Percentiles rank a stretch among this genome's conserved stretches.
phyloP scores from a whole-genome alignment of 2,797 vertebrate genomes.

The Paedocypris micromegethes region DNA sequence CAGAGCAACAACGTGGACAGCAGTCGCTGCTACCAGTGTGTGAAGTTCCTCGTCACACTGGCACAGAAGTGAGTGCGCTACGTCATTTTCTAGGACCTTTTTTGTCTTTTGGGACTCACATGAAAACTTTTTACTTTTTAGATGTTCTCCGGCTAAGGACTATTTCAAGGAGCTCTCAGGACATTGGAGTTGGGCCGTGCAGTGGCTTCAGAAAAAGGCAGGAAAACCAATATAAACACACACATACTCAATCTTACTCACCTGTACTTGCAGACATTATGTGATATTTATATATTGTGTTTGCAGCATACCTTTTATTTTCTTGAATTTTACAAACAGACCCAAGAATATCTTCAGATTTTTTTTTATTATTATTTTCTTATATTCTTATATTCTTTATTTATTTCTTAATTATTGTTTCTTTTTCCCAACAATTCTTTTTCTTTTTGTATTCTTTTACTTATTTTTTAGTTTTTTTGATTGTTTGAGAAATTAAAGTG shows the following conservation, averaged over 20 bases:
- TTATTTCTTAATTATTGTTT: too few relatives aligned
- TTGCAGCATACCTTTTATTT: background rate
- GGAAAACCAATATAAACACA: slow-evolving; percentile 10
- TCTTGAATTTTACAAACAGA: background rate
- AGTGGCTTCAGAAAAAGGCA: slow-evolving; percentile 97
- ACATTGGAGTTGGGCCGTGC: slow-evolving; percentile 98
- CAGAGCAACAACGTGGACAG: slow-evolving; percentile 98
- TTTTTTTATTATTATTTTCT: too few relatives aligned
- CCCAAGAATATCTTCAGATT: too few relatives aligned
- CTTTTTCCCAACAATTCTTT: too few relatives aligned
- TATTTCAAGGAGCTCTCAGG: slow-evolving; percentile 97
- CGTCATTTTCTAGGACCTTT: too few relatives aligned
- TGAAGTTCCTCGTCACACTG: slow-evolving; percentile 95
- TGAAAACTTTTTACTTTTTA: slow-evolving; percentile 44
- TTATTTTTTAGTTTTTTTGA: too few relatives aligned
- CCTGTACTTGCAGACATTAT: background rate
- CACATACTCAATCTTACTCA: background rate
- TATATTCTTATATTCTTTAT: too few relatives aligned
- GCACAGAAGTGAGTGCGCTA: slow-evolving; percentile 90
- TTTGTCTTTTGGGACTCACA: too few relatives aligned
- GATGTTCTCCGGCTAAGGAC: slow-evolving; percentile 92
- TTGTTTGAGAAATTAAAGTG: too few relatives aligned
- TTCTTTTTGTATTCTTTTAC: too few relatives aligned
- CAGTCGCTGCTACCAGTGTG: slow-evolving; percentile 97
- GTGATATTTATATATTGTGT: too few relatives aligned